A percentile compares a stretch with the other conserved stretches of the same genome.
These are phyloP conservation scores for Mesoclemmys tuberculata DNA, from an alignment of 2,113 vertebrate genomes.

Conservation along the genomic window DNA sequence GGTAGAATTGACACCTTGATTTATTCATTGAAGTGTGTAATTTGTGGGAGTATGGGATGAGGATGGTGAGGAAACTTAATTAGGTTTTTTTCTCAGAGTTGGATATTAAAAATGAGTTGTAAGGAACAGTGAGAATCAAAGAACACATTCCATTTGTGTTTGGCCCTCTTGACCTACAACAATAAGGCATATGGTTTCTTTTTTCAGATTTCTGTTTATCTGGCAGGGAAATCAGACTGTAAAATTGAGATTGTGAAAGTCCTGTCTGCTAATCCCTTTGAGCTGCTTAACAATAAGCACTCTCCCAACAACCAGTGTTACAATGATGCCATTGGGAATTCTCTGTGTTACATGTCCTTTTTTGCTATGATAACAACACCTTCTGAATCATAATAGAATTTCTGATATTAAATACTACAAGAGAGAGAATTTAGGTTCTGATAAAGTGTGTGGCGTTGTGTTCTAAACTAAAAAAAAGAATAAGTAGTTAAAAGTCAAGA, in stretches of 20 bases:
- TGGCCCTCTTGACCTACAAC: background rate
- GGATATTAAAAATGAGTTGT: background rate
- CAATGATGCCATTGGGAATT: slow-evolving; percentile 59
- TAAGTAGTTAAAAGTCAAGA: slow-evolving; percentile 26
- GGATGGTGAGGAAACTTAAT: background rate
- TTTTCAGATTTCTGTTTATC: background rate
- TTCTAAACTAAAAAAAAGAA: slow-evolving; percentile 39
- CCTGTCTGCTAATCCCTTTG: background rate
- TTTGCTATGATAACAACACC: slow-evolving; percentile 65
- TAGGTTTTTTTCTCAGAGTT: background rate
- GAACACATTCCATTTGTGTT: background rate
- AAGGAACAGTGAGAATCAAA: background rate
- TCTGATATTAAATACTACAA: slow-evolving; percentile 69
- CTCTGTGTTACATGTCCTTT: slow-evolving; percentile 49
- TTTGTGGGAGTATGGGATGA: background rate
- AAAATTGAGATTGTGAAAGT: background rate
- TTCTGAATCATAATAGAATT: slow-evolving; percentile 67
- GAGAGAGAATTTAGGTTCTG: slow-evolving; percentile 63
- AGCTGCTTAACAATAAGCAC: slow-evolving; percentile 42
- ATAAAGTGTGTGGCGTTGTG: slow-evolving; percentile 60
- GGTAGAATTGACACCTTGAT: background rate
- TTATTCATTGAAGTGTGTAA: background rate
- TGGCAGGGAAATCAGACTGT: background rate
- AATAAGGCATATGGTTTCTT: background rate
- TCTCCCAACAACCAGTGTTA: background rate